phyloP scores from a whole-genome alignment of 2,888 invertebrate genomes.

The Alentia gelatinosa region DNA sequence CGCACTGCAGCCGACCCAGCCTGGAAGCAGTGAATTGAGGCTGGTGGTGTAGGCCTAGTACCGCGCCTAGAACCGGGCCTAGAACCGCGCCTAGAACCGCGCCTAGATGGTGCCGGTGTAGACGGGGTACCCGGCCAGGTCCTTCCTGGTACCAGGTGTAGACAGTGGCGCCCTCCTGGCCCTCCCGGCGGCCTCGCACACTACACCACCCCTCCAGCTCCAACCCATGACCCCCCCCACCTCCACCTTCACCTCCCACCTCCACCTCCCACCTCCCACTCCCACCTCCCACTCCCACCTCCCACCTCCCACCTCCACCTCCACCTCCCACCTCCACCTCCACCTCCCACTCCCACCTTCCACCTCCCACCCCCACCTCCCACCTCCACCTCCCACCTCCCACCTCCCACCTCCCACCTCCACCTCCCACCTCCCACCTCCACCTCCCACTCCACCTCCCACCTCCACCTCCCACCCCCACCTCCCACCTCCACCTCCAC shows the following conservation, averaged over 20 bases:
- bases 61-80: background rate
- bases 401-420: background rate
- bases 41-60: background rate
- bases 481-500: background rate
- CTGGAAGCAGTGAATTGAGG: slow-evolving; percentile 3
- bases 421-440: background rate
- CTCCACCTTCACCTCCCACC: background rate
- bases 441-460: too few species aligned
- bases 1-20: background rate
- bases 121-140: background rate
- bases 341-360: background rate
- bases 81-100: background rate
- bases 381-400: background rate
- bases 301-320: background rate
- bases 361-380: background rate
- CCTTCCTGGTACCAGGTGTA: too few species aligned
- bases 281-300: background rate
- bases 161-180: background rate
- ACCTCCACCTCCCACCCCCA: background rate
- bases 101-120: background rate
- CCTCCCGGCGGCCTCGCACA: background rate
- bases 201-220: background rate
- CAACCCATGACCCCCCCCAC: background rate
- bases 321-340: background rate
- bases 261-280: background rate